Conservation (phyloP, 2,113 vertebrate genomes). For the Hypomesus transpacificus region DNA sequence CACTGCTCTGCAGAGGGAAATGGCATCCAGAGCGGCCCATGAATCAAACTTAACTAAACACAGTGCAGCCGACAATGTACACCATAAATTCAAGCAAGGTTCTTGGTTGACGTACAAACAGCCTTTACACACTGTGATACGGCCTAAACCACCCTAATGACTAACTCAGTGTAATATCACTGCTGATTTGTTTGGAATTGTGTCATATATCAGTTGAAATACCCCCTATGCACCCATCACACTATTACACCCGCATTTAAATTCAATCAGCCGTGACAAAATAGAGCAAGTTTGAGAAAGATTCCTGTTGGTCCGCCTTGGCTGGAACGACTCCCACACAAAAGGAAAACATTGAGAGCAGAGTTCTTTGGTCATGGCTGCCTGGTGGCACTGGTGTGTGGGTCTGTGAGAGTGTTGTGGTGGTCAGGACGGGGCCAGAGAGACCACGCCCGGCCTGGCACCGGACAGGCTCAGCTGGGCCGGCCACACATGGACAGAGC, state of each 20-base stretch:
- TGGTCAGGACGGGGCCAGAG: slow-evolving; percentile 36
- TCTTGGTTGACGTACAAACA: not conserved
- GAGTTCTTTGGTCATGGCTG: slow-evolving; percentile 21
- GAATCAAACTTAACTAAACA: too few species aligned
- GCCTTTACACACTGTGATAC: not conserved
- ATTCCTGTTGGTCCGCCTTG: slow-evolving; percentile 11
- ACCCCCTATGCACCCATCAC: slow-evolving; percentile 8
- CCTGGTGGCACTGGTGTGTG: slow-evolving; percentile 14
- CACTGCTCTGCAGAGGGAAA: too few species aligned
- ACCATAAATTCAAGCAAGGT: not conserved
- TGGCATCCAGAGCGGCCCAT: too few species aligned
- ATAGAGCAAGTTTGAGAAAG: slow-evolving; percentile 28
- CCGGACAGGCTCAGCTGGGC: slow-evolving; percentile 40
- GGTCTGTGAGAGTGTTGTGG: slow-evolving; percentile 32
- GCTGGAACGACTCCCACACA: slow-evolving; percentile 14
- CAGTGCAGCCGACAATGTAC: not conserved
- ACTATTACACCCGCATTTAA: slow-evolving; percentile 21
- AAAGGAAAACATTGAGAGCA: slow-evolving; percentile 39
- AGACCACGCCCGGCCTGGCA: slow-evolving; percentile 44
- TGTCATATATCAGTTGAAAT: slow-evolving; percentile 5
- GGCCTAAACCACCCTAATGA: not conserved
- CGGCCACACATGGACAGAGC: slow-evolving; percentile 48
- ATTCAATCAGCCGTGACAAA: slow-evolving; percentile 31
- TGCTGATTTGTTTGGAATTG: slow-evolving; percentile 8
- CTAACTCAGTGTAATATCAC: slow-evolving; percentile 10